Base-by-base conservation (phyloP, 1,140 invertebrate species). In the Drosophila malerkotliana region DNA sequence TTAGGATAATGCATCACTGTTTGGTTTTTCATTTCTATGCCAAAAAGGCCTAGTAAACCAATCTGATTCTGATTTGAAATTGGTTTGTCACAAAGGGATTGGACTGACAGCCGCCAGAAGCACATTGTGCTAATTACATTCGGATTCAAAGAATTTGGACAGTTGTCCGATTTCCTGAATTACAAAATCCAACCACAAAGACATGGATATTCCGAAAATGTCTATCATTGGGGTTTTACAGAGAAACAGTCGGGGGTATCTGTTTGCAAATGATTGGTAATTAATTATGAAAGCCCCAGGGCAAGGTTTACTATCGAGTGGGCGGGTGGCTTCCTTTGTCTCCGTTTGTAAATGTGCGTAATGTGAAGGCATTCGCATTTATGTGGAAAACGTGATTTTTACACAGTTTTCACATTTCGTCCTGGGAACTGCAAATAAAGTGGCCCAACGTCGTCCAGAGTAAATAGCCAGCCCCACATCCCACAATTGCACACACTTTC, bases 321-420 rank as follows among this genome's bases (percentile, higher is more conserved):
- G 39, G 12, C 1, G 26, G 26, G 26, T 28, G 26, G 26, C 26
- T n/a, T 44, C 41, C 3, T 24, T 15, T 47, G 10, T 37, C 34
- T 37, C 34, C 15, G 14, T 44, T 47, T 24, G 7, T n/a, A 37
- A n/a, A 37, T 37, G 44, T 47, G 44, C 44, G 7, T 24, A 44
- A 47, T n/a, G 34, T 10, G 10, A 37, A 37, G 34, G 34, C 34
- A 37, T 37, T n/a, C 34, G 34, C 34, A 47, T 76, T 76, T 67
- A 76, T 76, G 73, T 39, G 73, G 53, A 76, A 53, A 76, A 76
- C 73, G 73, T 76, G 73, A 76, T 76, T 76, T 76, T 76, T 76
- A 76, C 73, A 76, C 63, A 61, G 72, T 76, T 76, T 76, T 56
- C 49, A 54, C 51, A 26, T 14, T 49, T 34, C 48, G 67, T 30